Percentiles rank a stretch among this genome's conserved stretches.
Evolutionary conservation across 2,888 invertebrate species (phyloP).

Genomic region (Frankliniella fusca): DNA sequence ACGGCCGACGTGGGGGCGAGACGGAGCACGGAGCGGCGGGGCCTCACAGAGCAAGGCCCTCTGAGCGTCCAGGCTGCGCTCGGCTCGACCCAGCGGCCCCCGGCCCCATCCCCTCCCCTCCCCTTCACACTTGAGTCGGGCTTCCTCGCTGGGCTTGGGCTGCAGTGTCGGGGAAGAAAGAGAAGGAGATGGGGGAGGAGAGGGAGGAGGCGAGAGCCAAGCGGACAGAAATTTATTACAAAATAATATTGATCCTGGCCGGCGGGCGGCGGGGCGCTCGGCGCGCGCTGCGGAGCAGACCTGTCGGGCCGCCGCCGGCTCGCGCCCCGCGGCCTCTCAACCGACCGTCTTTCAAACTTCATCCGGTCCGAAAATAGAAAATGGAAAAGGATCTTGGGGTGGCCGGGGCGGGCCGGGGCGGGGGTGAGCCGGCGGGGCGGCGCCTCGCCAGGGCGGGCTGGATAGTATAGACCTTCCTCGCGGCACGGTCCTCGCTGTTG

Average conservation of each 20-base stretch:
- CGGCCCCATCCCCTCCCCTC: background rate
- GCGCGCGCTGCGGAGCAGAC: background rate
- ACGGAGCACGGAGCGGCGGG: too few relatives aligned
- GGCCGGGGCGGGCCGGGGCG: background rate
- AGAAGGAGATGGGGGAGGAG: too few relatives aligned
- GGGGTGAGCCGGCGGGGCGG: background rate
- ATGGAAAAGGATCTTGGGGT: background rate
- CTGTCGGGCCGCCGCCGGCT: background rate
- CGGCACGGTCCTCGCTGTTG: constrained; percentile 20
- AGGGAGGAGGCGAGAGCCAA: background rate
- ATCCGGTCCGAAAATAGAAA: constrained; percentile 26
- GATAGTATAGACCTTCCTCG: background rate
- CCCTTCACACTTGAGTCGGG: background rate
- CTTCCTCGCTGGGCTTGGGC: too few relatives aligned
- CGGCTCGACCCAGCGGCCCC: background rate
- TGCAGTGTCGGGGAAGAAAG: too few relatives aligned
- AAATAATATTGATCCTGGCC: constrained; percentile 20
- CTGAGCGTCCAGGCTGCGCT: too few relatives aligned
- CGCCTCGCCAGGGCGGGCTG: background rate
- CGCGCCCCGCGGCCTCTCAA: background rate
- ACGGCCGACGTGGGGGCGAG: too few relatives aligned
- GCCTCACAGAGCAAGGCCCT: too few relatives aligned
- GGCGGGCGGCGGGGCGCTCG: background rate
- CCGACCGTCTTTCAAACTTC: background rate
- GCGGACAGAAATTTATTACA: constrained; percentile 13